Percentiles rank a stretch among this genome's conserved stretches.
Conservation (phyloP, 2,113 vertebrate genomes). For the Scomber japonicus region DNA sequence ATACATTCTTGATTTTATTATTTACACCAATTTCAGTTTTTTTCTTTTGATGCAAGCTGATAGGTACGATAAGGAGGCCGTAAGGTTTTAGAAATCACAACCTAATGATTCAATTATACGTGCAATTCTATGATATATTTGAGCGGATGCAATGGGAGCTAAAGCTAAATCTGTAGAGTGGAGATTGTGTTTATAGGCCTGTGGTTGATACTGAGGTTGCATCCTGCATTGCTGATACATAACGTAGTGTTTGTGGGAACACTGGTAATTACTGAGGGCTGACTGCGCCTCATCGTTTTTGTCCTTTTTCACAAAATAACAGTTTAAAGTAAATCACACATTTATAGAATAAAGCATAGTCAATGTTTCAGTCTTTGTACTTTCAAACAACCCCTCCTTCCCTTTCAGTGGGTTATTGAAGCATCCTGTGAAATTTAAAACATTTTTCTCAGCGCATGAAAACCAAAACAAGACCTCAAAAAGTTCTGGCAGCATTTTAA, state of each 20-base stretch:
- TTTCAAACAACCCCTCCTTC: slow-evolving; percentile 45
- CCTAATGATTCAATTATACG: background rate
- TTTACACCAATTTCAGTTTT: slow-evolving; percentile 25
- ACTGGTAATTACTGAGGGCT: background rate
- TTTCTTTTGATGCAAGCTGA: background rate
- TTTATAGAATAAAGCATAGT: slow-evolving; percentile 37
- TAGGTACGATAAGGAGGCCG: background rate
- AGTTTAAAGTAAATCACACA: slow-evolving; percentile 26
- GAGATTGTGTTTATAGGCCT: slow-evolving; percentile 23
- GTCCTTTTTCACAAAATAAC: slow-evolving; percentile 28
- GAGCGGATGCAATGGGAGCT: background rate
- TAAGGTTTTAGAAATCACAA: background rate
- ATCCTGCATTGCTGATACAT: slow-evolving; percentile 11
- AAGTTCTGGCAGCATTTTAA: slow-evolving; percentile 69
- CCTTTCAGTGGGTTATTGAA: slow-evolving; percentile 30
- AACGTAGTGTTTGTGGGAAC: slow-evolving; percentile 11
- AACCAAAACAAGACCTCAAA: slow-evolving; percentile 67
- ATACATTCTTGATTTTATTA: background rate
- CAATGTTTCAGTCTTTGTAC: slow-evolving; percentile 10
- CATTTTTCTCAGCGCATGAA: slow-evolving; percentile 64
- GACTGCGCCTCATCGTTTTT: slow-evolving; percentile 9
- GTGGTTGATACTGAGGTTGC: slow-evolving; percentile 21
- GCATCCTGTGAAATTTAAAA: slow-evolving; percentile 74
- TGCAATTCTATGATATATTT: background rate
- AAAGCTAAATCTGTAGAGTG: slow-evolving; percentile 9